phyloP scores from a whole-genome alignment of 2,113 vertebrate species.

The Sialia sialis region DNA sequence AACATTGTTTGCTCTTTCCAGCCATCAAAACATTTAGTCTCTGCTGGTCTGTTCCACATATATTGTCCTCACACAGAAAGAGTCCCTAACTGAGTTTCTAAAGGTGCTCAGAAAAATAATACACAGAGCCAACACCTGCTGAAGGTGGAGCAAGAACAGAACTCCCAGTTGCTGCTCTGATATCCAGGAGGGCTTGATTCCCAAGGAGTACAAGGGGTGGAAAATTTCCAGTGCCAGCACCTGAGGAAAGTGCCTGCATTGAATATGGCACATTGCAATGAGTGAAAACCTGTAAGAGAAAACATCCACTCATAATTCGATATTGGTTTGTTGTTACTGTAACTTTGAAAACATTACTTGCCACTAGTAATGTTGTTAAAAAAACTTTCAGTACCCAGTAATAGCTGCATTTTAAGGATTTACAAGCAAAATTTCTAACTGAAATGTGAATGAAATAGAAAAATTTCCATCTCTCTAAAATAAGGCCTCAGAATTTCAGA shows the following conservation, averaged over 20 bases:
- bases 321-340: background rate
- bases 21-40: background rate
- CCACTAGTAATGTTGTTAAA: background rate
- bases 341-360: background rate
- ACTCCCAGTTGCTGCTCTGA: background rate
- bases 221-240: background rate
- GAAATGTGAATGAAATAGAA: background rate
- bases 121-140: background rate
- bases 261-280: background rate
- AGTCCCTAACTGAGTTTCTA: background rate
- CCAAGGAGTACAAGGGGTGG: background rate
- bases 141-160: background rate
- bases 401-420: background rate
- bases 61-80: background rate
- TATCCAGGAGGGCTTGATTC: background rate
- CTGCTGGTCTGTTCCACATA: background rate
- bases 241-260: background rate
- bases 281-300: fast-evolving
- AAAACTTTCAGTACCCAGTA: background rate
- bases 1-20: background rate
- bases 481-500: background rate
- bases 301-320: background rate
- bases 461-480: background rate
- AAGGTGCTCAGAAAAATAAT: background rate
- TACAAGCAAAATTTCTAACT: background rate